These are phyloP conservation scores for Heteromyza rotundicornis DNA, from an alignment of 2,888 invertebrate genomes.

Conservation along the genomic window DNA sequence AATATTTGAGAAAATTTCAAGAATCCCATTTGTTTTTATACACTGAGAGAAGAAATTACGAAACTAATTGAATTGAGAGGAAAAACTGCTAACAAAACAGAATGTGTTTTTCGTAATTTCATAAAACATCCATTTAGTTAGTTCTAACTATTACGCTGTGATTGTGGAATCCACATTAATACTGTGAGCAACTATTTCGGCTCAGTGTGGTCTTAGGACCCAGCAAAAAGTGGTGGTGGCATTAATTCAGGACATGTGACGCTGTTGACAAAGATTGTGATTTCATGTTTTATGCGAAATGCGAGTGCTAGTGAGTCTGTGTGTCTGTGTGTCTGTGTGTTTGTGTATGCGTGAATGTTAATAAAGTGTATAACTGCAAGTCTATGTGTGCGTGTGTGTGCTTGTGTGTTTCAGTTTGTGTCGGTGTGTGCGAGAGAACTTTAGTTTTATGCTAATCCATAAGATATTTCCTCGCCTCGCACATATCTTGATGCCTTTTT, in stretches of 20 bases:
- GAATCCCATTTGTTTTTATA: too few relatives aligned
- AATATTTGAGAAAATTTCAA: too few relatives aligned
- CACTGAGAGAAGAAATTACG: too few relatives aligned
- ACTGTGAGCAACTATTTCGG: too few relatives aligned
- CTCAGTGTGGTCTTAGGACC: too few relatives aligned
- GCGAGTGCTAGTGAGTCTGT: constrained; percentile 12
- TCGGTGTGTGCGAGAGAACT: too few relatives aligned
- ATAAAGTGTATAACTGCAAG: constrained; percentile 2
- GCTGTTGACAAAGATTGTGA: constrained; percentile 29
- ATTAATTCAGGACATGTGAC: constrained; percentile 6
- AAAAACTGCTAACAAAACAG: too few relatives aligned
- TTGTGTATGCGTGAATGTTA: constrained; percentile 1
- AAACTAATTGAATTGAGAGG: too few relatives aligned
- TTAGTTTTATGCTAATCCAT: constrained; percentile 29
- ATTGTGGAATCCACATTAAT: too few relatives aligned
- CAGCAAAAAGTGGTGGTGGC: background rate
- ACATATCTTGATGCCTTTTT: constrained; percentile 41
- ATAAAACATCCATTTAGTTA: too few relatives aligned
- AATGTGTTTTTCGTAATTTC: too few relatives aligned
- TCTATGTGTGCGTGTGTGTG: background rate
- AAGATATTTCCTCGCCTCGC: constrained; percentile 3
- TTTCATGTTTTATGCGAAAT: constrained; percentile 25
- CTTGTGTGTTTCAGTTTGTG: constrained; percentile 8
- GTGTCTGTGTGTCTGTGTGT: constrained; percentile 24
- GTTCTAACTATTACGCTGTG: too few relatives aligned